Conservation (phyloP, 2,113 vertebrate genomes). For the Charadrius vociferus region DNA sequence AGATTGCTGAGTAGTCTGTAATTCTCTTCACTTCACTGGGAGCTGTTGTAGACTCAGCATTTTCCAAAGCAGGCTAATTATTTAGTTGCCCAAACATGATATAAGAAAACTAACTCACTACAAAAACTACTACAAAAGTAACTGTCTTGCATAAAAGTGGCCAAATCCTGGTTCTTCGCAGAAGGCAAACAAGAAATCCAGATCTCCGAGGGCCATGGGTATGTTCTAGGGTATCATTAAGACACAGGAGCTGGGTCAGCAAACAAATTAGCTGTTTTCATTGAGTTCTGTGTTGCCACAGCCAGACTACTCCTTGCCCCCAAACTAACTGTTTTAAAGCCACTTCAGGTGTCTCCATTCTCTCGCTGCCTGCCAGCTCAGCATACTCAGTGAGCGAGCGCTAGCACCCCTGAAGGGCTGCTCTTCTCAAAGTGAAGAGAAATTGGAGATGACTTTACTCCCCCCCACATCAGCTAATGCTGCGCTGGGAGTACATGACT, state of each 20-base stretch:
- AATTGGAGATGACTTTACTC: background rate
- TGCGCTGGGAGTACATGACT: background rate
- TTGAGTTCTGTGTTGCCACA: background rate
- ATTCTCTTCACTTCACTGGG: slow-evolving; percentile 51
- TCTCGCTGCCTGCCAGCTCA: background rate
- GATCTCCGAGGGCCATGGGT: fast-evolving
- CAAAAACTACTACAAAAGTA: slow-evolving; percentile 10
- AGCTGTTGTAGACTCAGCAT: slow-evolving; percentile 33
- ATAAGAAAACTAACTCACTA: slow-evolving; percentile 10
- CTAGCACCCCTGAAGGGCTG: background rate
- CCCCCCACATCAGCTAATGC: background rate
- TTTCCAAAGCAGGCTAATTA: slow-evolving; percentile 52
- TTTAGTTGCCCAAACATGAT: slow-evolving; percentile 57
- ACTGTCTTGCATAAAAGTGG: background rate
- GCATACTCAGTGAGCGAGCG: background rate
- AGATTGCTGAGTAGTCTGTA: slow-evolving; percentile 50
- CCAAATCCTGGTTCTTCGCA: background rate
- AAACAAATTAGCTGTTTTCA: background rate
- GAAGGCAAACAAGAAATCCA: background rate
- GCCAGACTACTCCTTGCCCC: background rate
- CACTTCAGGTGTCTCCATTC: background rate
- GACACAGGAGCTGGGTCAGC: background rate
- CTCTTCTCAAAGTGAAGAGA: background rate
- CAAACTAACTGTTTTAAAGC: background rate
- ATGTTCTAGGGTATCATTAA: background rate